Percentiles rank a stretch among this genome's conserved stretches.
Evolutionary conservation across 2,113 vertebrate species (phyloP).

Genomic region (Brachyhypopomus occidentalis): DNA sequence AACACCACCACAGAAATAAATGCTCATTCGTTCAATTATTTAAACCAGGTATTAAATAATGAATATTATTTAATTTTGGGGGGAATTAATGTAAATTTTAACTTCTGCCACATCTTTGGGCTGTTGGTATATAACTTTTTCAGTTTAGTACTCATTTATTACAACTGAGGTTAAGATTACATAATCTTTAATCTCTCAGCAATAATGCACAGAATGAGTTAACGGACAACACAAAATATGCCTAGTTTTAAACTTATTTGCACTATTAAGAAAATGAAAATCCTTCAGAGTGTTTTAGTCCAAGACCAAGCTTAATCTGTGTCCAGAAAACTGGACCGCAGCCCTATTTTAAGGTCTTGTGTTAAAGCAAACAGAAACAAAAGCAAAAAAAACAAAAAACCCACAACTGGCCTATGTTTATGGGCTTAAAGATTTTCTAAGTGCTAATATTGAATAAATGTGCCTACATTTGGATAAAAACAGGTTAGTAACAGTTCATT

Average conservation of each 20-base stretch:
- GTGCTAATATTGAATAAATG: slow-evolving; percentile 57
- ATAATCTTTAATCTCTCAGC: not conserved
- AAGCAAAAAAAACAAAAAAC: slow-evolving; percentile 10
- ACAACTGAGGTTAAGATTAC: not conserved
- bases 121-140: not conserved
- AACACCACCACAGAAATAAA: not conserved
- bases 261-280: not conserved
- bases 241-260: not conserved
- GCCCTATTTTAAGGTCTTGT: not conserved
- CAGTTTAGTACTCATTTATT: not conserved
- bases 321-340: not conserved
- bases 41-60: not conserved
- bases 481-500: slow-evolving; percentile 36
- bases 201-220: not conserved
- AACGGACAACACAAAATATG: not conserved
- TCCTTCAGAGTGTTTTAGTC: not conserved
- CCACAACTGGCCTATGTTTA: slow-evolving; percentile 46
- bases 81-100: too few species aligned
- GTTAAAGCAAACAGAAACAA: slow-evolving; percentile 7
- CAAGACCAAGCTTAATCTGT: not conserved
- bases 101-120: not conserved
- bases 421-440: slow-evolving; percentile 52
- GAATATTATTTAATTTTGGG: not conserved
- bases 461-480: slow-evolving; percentile 25
- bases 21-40: not conserved